A percentile compares a stretch with the other conserved stretches of the same genome.
Evolutionary conservation across 2,113 vertebrate genomes (phyloP).

Genomic region (Hemicordylus capensis): DNA sequence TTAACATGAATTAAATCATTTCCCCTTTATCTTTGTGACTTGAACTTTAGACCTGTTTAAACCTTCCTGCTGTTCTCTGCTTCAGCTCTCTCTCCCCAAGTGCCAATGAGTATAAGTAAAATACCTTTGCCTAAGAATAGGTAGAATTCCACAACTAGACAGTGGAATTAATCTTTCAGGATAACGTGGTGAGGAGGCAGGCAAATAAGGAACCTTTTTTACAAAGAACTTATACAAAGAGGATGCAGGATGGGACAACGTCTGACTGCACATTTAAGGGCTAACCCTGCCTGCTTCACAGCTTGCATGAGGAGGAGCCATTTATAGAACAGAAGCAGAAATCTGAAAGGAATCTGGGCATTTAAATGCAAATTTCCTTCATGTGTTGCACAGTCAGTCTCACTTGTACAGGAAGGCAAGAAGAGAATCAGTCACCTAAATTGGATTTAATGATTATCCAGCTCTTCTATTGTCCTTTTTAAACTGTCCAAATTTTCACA

Average conservation of each 20-base stretch:
- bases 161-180: no score
- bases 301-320: not conserved
- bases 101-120: no score
- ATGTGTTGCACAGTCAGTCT: not conserved
- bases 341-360: not conserved
- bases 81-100: no score
- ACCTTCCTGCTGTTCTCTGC: no score
- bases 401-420: not conserved
- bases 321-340: not conserved
- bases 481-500: not conserved
- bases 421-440: not conserved
- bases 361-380: not conserved
- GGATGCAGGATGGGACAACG: not conserved
- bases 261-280: not conserved
- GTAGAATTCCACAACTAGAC: no score
- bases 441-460: not conserved
- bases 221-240: not conserved
- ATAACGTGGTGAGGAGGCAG: no score
- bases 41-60: no score
- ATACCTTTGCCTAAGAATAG: no score
- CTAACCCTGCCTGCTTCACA: not conserved
- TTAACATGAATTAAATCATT: no score
- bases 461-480: not conserved
- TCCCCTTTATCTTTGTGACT: no score
- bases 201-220: no score